Percentiles rank a stretch among this genome's conserved stretches.
Evolutionary conservation across 2,888 invertebrate species (phyloP).

Genomic region (Xiphydria camelus): DNA sequence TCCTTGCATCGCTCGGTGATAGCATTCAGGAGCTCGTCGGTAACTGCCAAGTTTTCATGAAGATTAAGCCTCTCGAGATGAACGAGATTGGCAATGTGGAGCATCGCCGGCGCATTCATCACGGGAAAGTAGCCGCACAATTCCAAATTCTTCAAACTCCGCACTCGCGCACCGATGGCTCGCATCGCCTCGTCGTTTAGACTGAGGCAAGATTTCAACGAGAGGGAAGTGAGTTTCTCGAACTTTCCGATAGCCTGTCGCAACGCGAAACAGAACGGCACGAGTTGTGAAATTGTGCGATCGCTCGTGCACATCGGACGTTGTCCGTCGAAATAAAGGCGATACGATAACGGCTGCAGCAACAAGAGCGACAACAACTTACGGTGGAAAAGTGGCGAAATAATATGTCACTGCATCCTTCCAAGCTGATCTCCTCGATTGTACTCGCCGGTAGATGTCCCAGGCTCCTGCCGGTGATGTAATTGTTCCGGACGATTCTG

Average conservation of each 20-base stretch:
- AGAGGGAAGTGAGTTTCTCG: slow-evolving; percentile 34
- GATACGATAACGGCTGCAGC: no score
- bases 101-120: slow-evolving; percentile 45
- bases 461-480: slow-evolving; percentile 45
- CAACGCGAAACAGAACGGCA: no score
- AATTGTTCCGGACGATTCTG: slow-evolving; percentile 27
- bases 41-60: slow-evolving; percentile 59
- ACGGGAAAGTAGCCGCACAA: slow-evolving; percentile 44
- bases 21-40: slow-evolving; percentile 61
- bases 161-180: slow-evolving; percentile 32
- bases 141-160: slow-evolving; percentile 34
- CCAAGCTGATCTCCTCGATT: slow-evolving; percentile 43
- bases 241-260: slow-evolving; percentile 38
- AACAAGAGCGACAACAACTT: slow-evolving; percentile 20
- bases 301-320: no score
- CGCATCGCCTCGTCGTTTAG: slow-evolving; percentile 33
- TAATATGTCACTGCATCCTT: slow-evolving; percentile 33
- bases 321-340: no score
- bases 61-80: slow-evolving; percentile 60
- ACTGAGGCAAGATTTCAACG: slow-evolving; percentile 34
- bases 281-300: no score
- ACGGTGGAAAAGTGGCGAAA: slow-evolving; percentile 35
- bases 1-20: slow-evolving; percentile 52
- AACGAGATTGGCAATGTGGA: slow-evolving; percentile 55
- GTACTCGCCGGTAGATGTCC: slow-evolving; percentile 35